phyloP scores from a whole-genome alignment of 2,888 invertebrate genomes.

The Drosophila infuscata region DNA sequence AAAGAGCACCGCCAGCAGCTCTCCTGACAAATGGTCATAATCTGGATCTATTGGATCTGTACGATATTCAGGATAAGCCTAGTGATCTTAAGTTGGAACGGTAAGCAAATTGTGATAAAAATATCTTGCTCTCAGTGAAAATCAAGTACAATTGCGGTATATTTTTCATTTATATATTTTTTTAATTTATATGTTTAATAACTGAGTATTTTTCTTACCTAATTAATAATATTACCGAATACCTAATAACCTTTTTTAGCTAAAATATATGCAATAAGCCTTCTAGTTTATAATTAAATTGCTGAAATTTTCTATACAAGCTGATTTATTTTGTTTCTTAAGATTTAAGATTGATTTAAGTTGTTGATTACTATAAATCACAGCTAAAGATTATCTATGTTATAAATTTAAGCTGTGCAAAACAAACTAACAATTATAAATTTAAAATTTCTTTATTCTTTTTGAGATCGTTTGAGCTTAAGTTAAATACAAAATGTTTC shows the following conservation, averaged over 20 bases:
- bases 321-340: not conserved
- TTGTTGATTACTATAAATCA: not conserved
- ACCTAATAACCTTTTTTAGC: not conserved
- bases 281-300: too few relatives aligned
- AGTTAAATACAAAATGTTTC: not conserved
- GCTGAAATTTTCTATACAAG: not conserved
- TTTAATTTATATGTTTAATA: too few relatives aligned
- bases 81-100: conserved; percentile 81
- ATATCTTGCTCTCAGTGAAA: too few relatives aligned
- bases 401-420: not conserved
- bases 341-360: not conserved
- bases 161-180: not conserved
- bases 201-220: too few relatives aligned
- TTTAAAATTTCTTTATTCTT: not conserved
- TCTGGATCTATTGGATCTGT: conserved; percentile 70
- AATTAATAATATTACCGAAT: too few relatives aligned
- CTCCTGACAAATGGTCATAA: conserved; percentile 58
- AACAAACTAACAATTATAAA: not conserved
- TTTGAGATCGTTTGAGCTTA: not conserved
- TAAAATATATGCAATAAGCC: too few relatives aligned
- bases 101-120: conserved; percentile 50
- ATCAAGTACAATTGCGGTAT: not conserved
- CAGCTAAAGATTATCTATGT: not conserved
- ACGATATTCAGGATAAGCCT: conserved; percentile 72
- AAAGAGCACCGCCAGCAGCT: conserved; percentile 83